phyloP scores from a whole-genome alignment of 2,113 vertebrate genomes.

The Psophia crepitans region DNA sequence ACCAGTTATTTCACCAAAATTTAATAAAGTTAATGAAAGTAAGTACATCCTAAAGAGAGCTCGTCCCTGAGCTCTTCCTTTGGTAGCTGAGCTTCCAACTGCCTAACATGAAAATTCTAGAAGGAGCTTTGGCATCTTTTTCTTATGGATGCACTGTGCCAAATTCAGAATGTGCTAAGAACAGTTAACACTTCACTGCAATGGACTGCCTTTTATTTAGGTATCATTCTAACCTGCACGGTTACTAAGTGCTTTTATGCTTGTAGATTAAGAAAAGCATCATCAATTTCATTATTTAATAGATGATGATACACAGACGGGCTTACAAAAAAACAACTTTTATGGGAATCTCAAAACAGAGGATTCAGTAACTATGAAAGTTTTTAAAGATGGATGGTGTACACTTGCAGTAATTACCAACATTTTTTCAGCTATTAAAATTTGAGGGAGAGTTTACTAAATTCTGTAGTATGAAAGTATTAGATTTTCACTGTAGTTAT shows the following conservation, averaged over 20 bases:
- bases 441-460: background rate
- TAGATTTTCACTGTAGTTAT: background rate
- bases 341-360: background rate
- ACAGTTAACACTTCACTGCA: background rate
- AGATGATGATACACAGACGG: background rate
- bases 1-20: background rate
- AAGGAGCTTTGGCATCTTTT: background rate
- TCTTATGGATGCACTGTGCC: fast-evolving
- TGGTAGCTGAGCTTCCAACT: background rate
- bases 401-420: background rate
- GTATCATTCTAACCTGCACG: background rate
- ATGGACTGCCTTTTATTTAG: background rate
- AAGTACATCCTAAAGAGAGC: background rate
- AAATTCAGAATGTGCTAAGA: background rate
- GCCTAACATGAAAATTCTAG: background rate
- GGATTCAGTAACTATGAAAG: background rate
- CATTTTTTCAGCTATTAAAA: background rate
- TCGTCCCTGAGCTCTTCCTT: background rate
- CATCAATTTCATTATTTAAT: background rate
- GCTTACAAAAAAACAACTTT: background rate
- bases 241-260: background rate
- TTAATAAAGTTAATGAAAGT: background rate
- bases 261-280: background rate
- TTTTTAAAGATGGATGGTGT: background rate
- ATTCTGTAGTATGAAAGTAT: background rate